Base-by-base conservation (phyloP, 2,888 invertebrate species). In the Rhamphomyia laevipes region DNA sequence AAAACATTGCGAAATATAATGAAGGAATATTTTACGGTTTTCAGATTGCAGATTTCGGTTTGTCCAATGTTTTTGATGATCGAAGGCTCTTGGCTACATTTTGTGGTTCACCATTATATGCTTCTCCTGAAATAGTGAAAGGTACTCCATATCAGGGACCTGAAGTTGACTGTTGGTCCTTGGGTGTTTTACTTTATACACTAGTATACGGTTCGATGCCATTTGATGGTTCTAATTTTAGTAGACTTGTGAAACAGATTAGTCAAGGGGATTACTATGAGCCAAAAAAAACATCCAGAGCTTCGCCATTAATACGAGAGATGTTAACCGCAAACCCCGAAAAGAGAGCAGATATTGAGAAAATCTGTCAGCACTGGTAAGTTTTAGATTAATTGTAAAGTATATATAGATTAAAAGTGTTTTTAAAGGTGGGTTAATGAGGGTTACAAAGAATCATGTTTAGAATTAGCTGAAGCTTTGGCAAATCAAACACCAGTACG, bases 161-260 rank as follows among this genome's bases (percentile, higher is more conserved):
- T 4, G 97, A 99, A 79, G 95, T 86, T 46, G 86, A 87, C 64
- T 86, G 86, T 65, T 87, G 86, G 97, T 96, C 96, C 21, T 73
- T 99, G 53, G 99, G 97, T 48, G 97, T 99, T 45, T 77, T 99
- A 44, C 77, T 99, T 11, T 99, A 99, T 71, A 97, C 97, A 43
- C 77, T 99, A 63, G 96, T 99, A 57, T 99, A 97, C 70, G 97
- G 97, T 59, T 94, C 96, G 56, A 99, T 99, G 99, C 99, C 90
- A 47, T 97, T 97, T 68, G 97, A 97, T 73, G 97, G 97, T 53
- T 91, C 93, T 55, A 95, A 97, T 74, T 97, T 97, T 73, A 94
- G 94, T 72, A 82, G 91, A 62, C 81, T 99, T 63, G 94, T 95
- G 55, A 86, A 89, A 65, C 95, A 96, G 73, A 97, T 97, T 65